Percentiles rank a stretch among this genome's conserved stretches.
phyloP scores from a whole-genome alignment of 2,113 vertebrate genomes.

The Aegotheles bennettii region DNA sequence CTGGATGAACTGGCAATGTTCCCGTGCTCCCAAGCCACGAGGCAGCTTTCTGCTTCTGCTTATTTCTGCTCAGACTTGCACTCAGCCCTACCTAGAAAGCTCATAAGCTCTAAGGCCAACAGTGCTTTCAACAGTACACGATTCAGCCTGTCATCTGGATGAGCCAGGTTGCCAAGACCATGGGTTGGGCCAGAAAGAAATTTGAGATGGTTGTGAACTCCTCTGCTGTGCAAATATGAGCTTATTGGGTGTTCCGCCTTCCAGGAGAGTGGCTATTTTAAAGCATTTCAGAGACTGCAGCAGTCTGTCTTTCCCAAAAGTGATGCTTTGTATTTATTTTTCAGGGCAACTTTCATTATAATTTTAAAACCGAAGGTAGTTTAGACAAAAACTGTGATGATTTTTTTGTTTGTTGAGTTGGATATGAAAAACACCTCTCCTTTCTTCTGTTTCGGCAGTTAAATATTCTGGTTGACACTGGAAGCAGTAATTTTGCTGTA shows the following conservation, averaged over 20 bases:
- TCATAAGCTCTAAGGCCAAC: background rate
- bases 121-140: background rate
- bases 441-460: constrained; percentile 78
- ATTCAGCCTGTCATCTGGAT: background rate
- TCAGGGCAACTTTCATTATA: background rate
- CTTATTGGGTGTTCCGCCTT: background rate
- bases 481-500: constrained; percentile 98
- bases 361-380: background rate
- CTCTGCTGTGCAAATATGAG: background rate
- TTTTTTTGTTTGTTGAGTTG: background rate
- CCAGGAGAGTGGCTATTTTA: background rate
- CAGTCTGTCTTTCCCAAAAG: background rate
- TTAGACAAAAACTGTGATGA: background rate
- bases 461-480: constrained; percentile 96
- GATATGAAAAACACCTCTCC: background rate
- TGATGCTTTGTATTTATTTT: background rate
- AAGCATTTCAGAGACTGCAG: background rate
- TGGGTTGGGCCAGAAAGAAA: background rate
- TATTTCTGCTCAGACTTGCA: background rate
- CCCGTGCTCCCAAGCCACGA: rapidly evolving
- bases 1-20: rapidly evolving
- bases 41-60: background rate
- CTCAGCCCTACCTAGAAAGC: background rate
- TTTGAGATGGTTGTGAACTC: background rate
- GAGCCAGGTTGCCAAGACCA: background rate